These are phyloP conservation scores for Octonoba sinensis DNA, from an alignment of 2,888 invertebrate genomes.

Conservation along the genomic window DNA sequence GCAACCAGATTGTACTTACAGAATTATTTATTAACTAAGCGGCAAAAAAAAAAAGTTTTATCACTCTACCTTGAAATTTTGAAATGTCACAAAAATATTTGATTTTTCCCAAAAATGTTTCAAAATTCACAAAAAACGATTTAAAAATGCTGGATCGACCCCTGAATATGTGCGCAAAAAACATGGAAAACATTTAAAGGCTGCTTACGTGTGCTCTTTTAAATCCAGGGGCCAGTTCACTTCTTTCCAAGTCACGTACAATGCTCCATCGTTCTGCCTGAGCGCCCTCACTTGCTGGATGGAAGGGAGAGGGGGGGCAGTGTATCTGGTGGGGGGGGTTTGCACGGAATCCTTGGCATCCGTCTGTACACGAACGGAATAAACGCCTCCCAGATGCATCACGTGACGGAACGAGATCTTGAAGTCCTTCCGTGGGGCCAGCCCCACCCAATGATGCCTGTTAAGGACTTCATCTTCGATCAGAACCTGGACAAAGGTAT, in stretches of 20 bases:
- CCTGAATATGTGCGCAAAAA: no score
- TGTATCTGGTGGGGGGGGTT: conserved; percentile 74
- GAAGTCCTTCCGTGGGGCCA: conserved; percentile 66
- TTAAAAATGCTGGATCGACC: no score
- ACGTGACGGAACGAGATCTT: conserved; percentile 69
- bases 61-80: no score
- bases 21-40: no score
- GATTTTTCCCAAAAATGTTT: no score
- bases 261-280: conserved; percentile 77
- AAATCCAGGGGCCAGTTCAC: conserved; percentile 66
- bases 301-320: conserved; percentile 76
- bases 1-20: no score
- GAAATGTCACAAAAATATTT: no score
- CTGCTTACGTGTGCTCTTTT: conserved; percentile 64
- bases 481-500: conserved; percentile 71
- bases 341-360: conserved; percentile 72
- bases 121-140: neutral
- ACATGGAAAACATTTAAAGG: no score
- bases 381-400: conserved; percentile 74
- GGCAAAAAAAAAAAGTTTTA: no score
- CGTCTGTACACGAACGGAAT: conserved; percentile 73
- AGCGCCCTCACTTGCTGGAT: conserved; percentile 78
- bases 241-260: conserved; percentile 79
- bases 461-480: conserved; percentile 74
- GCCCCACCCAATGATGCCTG: conserved; percentile 69